Evolutionary conservation across 2,797 vertebrate genomes (phyloP).

Genomic region (Bufotes viridis): DNA sequence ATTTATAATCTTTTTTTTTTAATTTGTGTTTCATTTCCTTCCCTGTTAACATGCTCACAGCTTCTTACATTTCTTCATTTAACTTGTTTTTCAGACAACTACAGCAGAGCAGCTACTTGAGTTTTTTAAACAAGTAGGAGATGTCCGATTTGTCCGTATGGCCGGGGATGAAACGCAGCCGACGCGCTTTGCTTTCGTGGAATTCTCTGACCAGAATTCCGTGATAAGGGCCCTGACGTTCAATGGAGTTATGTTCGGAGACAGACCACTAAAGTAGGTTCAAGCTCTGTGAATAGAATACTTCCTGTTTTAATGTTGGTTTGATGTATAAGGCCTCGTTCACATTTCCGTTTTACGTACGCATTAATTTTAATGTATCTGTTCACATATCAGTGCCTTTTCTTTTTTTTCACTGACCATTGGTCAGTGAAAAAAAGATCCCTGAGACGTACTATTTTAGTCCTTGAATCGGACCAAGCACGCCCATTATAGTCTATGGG

Average conservation of each 20-base stretch:
- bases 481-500: too few species aligned
- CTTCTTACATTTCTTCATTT: background rate
- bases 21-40: background rate
- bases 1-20: too few species aligned
- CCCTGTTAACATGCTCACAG: background rate
- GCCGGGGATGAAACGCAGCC: slow-evolving; percentile 98
- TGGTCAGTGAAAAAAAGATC: too few species aligned
- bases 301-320: background rate
- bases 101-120: slow-evolving; percentile 95
- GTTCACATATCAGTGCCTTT: too few species aligned
- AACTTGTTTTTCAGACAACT: slow-evolving; percentile 80
- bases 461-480: too few species aligned
- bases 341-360: background rate
- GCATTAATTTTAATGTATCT: too few species aligned
- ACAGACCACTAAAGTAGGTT: slow-evolving; percentile 93
- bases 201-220: slow-evolving; percentile 95
- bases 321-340: background rate
- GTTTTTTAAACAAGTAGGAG: slow-evolving; percentile 97
- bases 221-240: slow-evolving; percentile 92
- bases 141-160: slow-evolving; percentile 98
- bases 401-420: too few species aligned
- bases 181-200: slow-evolving; percentile 96
- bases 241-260: slow-evolving; percentile 98
- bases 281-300: background rate
- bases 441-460: too few species aligned